Evolutionary conservation across 2,113 vertebrate species (phyloP).

Genomic region (Etheostoma spectabile): DNA sequence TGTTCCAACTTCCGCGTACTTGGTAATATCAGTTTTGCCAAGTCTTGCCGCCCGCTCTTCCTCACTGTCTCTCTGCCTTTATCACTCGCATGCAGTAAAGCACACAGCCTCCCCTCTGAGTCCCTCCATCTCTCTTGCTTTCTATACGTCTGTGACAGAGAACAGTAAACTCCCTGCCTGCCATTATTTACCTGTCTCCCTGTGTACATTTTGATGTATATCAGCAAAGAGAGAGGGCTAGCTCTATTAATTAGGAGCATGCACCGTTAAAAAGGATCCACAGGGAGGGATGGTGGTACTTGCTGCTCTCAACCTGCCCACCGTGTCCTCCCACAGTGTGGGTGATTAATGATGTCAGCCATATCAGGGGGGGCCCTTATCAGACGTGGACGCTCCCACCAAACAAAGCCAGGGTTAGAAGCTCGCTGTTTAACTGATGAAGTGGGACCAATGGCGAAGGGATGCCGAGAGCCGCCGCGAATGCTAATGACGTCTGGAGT

Average conservation of each 20-base stretch:
- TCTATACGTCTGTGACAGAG: not conserved
- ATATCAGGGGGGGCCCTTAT: conserved; percentile 76
- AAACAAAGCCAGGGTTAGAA: conserved; percentile 75
- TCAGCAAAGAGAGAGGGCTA: conserved; percentile 37
- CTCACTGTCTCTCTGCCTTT: not conserved
- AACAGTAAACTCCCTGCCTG: conserved; percentile 9
- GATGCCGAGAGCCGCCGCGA: conserved; percentile 38
- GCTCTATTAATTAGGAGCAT: conserved; percentile 67
- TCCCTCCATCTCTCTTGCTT: conserved; percentile 13
- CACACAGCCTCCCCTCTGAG: not conserved
- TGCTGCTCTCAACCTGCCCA: conserved; percentile 64
- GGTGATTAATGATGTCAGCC: conserved; percentile 78
- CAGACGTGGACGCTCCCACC: conserved; percentile 72
- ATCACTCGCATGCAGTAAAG: not conserved
- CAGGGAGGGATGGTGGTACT: conserved; percentile 54
- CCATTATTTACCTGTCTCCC: conserved; percentile 52
- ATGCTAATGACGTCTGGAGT: conserved; percentile 63
- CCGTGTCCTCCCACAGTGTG: conserved; percentile 70
- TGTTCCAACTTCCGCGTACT: conserved; percentile 47
- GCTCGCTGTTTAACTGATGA: conserved; percentile 78
- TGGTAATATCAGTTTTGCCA: conserved; percentile 52
- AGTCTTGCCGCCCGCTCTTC: not conserved
- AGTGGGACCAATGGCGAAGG: conserved; percentile 65
- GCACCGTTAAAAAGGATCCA: conserved; percentile 58
- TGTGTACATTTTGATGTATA: conserved; percentile 40